These are phyloP conservation scores for Crocuta crocuta DNA, from an alignment of 2,113 vertebrate genomes.

Conservation along the genomic window DNA sequence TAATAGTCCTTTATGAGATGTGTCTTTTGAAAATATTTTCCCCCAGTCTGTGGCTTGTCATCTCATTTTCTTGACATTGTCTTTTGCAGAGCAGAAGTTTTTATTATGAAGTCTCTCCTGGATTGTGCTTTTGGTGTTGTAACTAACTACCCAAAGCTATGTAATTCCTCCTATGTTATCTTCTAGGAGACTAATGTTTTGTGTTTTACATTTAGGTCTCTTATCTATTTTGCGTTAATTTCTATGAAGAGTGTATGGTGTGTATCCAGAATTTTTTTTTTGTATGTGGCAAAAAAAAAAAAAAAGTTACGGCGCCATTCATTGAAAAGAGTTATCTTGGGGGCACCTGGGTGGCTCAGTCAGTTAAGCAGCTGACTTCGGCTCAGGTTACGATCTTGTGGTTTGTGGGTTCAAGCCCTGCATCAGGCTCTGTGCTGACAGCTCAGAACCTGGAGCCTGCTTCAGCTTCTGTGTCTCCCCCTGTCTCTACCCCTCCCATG, in stretches of 20 bases:
- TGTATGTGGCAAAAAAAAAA: background rate
- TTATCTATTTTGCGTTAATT: background rate
- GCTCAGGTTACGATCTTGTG: too few species aligned
- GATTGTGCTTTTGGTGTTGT: background rate
- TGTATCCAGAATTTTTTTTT: background rate
- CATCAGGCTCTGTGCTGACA: too few species aligned
- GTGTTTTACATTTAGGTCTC: background rate
- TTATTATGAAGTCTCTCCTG: background rate
- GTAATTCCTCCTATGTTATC: background rate
- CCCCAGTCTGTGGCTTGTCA: background rate
- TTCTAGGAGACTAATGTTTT: background rate
- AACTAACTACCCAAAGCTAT: background rate
- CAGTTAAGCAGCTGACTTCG: too few species aligned
- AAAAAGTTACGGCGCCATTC: background rate
- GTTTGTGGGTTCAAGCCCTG: too few species aligned
- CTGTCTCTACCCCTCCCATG: too few species aligned
- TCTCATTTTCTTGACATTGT: background rate
- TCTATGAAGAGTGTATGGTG: background rate
- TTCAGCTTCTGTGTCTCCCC: too few species aligned
- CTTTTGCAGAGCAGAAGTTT: background rate
- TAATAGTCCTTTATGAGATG: background rate
- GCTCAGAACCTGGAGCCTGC: too few species aligned
- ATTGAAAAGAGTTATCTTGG: background rate
- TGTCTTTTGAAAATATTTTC: background rate
- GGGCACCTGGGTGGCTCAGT: too few species aligned